Conservation (phyloP, 2,113 vertebrate genomes). For the Mohoua ochrocephala region DNA sequence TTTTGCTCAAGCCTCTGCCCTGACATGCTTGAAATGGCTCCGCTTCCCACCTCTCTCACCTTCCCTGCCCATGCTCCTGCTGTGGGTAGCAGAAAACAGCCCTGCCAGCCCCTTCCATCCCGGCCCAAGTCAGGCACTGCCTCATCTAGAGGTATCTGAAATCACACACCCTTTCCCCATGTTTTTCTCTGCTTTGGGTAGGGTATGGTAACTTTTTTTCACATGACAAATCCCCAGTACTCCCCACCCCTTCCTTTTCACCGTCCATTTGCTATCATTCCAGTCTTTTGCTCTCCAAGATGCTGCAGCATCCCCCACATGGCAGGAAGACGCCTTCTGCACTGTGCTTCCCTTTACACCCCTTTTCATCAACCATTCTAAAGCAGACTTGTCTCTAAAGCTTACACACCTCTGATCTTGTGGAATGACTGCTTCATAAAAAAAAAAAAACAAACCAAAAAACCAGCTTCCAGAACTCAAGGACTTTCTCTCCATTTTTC, state of each 20-base stretch:
- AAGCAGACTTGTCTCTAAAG: background rate
- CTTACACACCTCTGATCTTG: background rate
- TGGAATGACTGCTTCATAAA: background rate
- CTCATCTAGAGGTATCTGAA: background rate
- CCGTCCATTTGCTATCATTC: background rate
- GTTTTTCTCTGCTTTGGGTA: background rate
- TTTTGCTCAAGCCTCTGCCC: background rate
- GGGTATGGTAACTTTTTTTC: background rate
- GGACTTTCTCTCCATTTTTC: background rate
- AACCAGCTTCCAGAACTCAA: background rate
- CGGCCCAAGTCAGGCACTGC: fast-evolving
- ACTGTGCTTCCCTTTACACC: background rate
- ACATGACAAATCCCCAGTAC: background rate
- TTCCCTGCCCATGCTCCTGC: fast-evolving
- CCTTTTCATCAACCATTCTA: background rate
- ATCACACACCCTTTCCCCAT: background rate
- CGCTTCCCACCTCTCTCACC: fast-evolving
- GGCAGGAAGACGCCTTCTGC: fast-evolving
- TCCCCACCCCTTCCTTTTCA: background rate
- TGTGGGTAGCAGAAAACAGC: fast-evolving
- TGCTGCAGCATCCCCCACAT: fast-evolving
- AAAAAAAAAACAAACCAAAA: background rate
- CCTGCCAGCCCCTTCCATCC: background rate
- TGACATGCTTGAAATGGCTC: fast-evolving
- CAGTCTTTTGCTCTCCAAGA: background rate